Evolutionary conservation across 2,113 vertebrate species (phyloP).

Genomic region (Hypomesus transpacificus): DNA sequence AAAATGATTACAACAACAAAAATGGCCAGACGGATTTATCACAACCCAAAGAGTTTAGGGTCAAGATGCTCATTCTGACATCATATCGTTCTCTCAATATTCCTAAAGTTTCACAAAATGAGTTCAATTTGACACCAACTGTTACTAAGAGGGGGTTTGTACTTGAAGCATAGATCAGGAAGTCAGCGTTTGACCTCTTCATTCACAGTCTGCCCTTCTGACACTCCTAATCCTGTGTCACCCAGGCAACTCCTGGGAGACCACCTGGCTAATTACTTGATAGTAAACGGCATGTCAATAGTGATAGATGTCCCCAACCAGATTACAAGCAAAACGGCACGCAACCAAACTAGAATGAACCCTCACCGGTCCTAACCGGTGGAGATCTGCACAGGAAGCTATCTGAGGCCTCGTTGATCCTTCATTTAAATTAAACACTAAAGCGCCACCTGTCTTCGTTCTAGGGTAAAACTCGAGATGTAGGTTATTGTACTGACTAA

Average conservation of each 20-base stretch:
- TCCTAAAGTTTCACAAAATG: conserved; percentile 2
- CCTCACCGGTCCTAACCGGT: background rate
- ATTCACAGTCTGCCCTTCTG: background rate
- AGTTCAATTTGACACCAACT: background rate
- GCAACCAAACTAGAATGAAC: background rate
- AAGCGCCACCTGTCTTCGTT: no score
- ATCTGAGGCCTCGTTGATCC: no score
- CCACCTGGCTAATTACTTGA: conserved; percentile 32
- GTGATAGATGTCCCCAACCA: background rate
- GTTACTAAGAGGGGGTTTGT: background rate
- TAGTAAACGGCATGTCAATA: background rate
- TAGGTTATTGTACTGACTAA: no score
- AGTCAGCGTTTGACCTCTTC: conserved; percentile 23
- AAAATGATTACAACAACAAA: no score
- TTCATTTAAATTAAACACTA: no score
- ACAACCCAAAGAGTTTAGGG: no score
- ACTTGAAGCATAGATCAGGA: background rate
- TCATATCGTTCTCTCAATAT: background rate
- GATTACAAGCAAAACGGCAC: background rate
- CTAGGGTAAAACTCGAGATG: no score
- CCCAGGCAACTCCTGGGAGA: background rate
- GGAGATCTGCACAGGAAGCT: no score
- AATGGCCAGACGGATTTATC: no score
- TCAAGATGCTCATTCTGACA: no score
- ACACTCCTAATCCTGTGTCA: background rate